Evolutionary conservation across 92 coral and sea anemone species (phyloP).

Genomic region (Anthopleura xanthogrammica): DNA sequence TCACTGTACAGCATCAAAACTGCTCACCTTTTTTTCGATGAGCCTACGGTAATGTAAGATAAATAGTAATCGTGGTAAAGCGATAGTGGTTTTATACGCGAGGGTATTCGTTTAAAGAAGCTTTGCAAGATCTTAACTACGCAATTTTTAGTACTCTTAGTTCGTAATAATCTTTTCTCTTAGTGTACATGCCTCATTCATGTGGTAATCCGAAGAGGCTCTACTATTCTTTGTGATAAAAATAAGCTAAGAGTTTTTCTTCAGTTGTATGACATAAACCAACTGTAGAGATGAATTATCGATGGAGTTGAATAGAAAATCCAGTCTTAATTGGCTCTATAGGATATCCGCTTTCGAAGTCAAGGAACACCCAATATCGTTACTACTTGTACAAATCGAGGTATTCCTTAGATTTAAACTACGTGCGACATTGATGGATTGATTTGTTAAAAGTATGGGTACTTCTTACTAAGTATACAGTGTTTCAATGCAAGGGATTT

Average conservation of each 20-base stretch:
- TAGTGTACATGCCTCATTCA: background rate
- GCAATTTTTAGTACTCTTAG: background rate
- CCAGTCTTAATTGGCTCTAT: constrained; percentile 16
- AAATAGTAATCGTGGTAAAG: background rate
- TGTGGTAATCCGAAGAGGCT: background rate
- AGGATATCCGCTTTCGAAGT: constrained; percentile 21
- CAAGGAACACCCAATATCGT: background rate
- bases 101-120: background rate
- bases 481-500: background rate
- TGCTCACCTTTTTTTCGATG: background rate
- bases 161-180: background rate
- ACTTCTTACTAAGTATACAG: background rate
- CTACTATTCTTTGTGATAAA: background rate
- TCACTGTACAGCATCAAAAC: background rate
- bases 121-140: background rate
- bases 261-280: background rate
- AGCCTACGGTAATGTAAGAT: background rate
- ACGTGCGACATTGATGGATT: background rate
- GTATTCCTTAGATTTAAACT: background rate
- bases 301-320: background rate
- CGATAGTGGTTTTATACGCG: background rate
- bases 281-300: background rate
- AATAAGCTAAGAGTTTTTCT: background rate
- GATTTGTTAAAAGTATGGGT: background rate
- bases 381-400: constrained; percentile 12